phyloP scores from a whole-genome alignment of 1,140 invertebrate genomes.

The Penaeus indicus region DNA sequence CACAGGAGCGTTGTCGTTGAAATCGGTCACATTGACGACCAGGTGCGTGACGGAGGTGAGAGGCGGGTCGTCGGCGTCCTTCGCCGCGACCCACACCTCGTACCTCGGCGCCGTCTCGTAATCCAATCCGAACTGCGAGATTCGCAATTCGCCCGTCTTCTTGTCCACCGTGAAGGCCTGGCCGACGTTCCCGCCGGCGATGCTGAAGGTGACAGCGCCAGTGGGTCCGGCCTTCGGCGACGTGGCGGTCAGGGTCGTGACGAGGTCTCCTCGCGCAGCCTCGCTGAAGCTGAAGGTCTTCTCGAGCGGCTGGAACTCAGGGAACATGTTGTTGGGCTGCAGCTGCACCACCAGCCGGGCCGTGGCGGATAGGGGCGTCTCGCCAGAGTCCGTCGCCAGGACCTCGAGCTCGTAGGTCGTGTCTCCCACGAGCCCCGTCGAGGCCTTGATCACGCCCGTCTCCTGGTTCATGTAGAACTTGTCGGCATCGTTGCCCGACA shows the following conservation, averaged over 20 bases:
- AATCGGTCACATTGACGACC: slow-evolving; percentile 88
- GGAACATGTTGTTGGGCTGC: slow-evolving; percentile 72
- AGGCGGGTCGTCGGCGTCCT: slow-evolving; percentile 85
- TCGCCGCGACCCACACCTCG: slow-evolving; percentile 93
- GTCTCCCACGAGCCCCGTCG: slow-evolving; percentile 69
- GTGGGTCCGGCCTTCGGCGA: slow-evolving; percentile 79
- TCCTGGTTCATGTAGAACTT: slow-evolving; percentile 83
- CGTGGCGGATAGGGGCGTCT: slow-evolving; percentile 71
- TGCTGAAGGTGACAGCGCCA: slow-evolving; percentile 80
- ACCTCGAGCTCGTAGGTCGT: slow-evolving; percentile 80
- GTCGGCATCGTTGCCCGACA: slow-evolving; percentile 82
- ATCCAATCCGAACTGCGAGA: slow-evolving; percentile 84
- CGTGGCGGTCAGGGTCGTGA: slow-evolving; percentile 70
- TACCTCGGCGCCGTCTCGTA: slow-evolving; percentile 88
- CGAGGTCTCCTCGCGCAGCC: slow-evolving; percentile 74
- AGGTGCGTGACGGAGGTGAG: slow-evolving; percentile 80
- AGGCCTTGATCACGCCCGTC: slow-evolving; percentile 84
- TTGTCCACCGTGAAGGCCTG: slow-evolving; percentile 86
- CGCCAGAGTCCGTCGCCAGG: slow-evolving; percentile 72
- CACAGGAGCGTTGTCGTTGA: slow-evolving; percentile 90
- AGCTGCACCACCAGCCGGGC: slow-evolving; percentile 76
- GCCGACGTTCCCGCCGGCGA: slow-evolving; percentile 92
- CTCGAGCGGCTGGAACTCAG: slow-evolving; percentile 73
- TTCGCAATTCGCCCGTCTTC: slow-evolving; percentile 82
- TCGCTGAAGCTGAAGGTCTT: slow-evolving; percentile 84